These are phyloP conservation scores for Eutolmus rufibarbis DNA, from an alignment of 2,888 invertebrate genomes.

Conservation along the genomic window DNA sequence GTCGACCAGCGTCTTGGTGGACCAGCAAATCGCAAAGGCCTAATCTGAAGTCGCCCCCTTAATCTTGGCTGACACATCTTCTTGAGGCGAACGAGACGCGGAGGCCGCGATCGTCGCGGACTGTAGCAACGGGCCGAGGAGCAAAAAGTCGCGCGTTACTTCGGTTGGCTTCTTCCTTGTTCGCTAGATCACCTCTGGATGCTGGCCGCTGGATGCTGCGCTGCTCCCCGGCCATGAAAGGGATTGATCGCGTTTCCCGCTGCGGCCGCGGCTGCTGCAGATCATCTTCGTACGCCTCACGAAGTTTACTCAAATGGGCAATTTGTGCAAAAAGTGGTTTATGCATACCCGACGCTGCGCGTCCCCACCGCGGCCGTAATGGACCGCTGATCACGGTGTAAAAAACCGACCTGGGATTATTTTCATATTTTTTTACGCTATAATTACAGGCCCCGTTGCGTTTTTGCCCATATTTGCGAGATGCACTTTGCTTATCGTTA, in stretches of 20 bases:
- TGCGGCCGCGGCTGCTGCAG: conserved; percentile 14
- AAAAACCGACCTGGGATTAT: conserved; percentile 39
- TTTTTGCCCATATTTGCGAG: conserved; percentile 37
- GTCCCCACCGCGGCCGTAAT: conserved; percentile 12
- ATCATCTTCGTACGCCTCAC: conserved; percentile 22
- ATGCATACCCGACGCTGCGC: conserved; percentile 26
- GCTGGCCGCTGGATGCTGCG: not conserved
- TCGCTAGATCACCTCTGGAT: conserved; percentile 19
- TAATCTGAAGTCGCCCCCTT: conserved; percentile 41
- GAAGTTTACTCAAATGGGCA: conserved; percentile 38
- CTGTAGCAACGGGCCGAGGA: not conserved
- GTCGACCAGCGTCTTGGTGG: not conserved
- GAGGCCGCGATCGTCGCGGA: not conserved
- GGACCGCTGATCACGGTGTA: conserved; percentile 30
- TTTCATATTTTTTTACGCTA: conserved; percentile 35
- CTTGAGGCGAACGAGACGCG: not conserved
- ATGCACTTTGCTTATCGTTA: conserved; percentile 34
- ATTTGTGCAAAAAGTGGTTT: conserved; percentile 41
- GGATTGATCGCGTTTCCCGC: conserved; percentile 32
- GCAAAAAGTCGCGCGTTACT: conserved; percentile 7
- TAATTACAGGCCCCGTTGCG: conserved; percentile 35
- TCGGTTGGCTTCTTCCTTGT: conserved; percentile 35
- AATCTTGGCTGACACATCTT: conserved; percentile 38
- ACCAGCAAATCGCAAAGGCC: conserved; percentile 36
- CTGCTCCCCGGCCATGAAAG: not conserved